Conservation (phyloP, 2,888 invertebrate species). For the Agrotis exclamationis region DNA sequence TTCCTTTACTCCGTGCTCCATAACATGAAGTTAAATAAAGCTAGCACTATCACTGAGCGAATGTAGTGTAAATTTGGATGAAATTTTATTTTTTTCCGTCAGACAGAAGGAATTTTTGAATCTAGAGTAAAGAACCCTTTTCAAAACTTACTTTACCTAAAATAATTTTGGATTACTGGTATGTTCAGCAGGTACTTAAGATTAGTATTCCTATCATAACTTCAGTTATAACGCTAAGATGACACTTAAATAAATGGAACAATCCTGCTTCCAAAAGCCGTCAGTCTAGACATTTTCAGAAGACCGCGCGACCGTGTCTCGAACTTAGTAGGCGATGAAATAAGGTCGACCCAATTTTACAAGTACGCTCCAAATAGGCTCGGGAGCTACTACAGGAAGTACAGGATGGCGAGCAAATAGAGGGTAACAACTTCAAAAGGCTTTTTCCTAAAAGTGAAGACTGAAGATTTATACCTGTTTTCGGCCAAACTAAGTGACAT, state of each 20-base stretch:
- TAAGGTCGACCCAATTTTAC: constrained; percentile 41
- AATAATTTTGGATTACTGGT: background rate
- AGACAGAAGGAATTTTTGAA: too few species aligned
- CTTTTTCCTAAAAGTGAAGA: constrained; percentile 24
- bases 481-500: background rate
- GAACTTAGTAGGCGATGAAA: constrained; percentile 27
- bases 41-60: too few species aligned
- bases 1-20: too few species aligned
- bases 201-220: constrained; percentile 4
- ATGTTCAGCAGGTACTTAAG: background rate
- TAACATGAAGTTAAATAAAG: too few species aligned
- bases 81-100: too few species aligned
- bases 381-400: constrained; percentile 18
- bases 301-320: constrained; percentile 16
- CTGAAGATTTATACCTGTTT: background rate
- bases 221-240: background rate
- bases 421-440: constrained; percentile 20
- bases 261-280: constrained; percentile 20
- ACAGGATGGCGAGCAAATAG: constrained; percentile 15
- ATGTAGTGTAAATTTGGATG: too few species aligned
- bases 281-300: constrained; percentile 17
- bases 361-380: constrained; percentile 39
- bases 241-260: background rate
- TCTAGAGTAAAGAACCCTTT: too few species aligned
- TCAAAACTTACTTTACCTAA: too few species aligned